Conservation (phyloP, 2,113 vertebrate genomes). For the Oreochromis spilurus region DNA sequence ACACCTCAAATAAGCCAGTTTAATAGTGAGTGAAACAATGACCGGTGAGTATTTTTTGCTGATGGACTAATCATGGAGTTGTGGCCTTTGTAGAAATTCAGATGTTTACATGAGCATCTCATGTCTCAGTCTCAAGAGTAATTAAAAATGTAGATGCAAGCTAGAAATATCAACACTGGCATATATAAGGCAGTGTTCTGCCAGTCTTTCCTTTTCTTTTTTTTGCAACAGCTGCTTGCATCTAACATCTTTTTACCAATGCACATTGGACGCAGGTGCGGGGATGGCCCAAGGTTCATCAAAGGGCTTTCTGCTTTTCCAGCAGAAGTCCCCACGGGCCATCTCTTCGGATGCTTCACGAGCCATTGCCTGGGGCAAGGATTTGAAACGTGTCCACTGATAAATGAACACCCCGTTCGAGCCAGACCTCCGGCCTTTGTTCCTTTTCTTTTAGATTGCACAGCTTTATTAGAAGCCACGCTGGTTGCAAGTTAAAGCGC, state of each 20-base stretch:
- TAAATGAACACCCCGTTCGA: slow-evolving; percentile 53
- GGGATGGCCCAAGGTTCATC: slow-evolving; percentile 45
- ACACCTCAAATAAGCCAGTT: neutral
- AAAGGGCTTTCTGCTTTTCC: slow-evolving; percentile 37
- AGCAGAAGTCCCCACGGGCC: slow-evolving; percentile 38
- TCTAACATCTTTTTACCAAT: slow-evolving; percentile 20
- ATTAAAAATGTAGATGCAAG: neutral
- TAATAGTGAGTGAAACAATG: neutral
- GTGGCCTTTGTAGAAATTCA: neutral
- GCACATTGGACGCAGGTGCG: slow-evolving; percentile 57
- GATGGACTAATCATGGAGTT: neutral
- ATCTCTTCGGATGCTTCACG: slow-evolving; percentile 28
- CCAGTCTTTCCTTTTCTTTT: neutral
- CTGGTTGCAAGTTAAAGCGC: slow-evolving; percentile 22
- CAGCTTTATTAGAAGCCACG: slow-evolving; percentile 51
- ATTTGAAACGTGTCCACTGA: slow-evolving; percentile 62
- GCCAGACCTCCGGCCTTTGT: slow-evolving; percentile 39
- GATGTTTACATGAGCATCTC: neutral
- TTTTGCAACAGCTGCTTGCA: slow-evolving; percentile 16
- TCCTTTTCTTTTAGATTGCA: slow-evolving; percentile 32
- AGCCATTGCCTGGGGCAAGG: slow-evolving; percentile 50
- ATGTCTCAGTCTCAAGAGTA: neutral
- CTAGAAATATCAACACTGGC: neutral
- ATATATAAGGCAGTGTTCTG: neutral
- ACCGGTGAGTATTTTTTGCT: neutral